Evolutionary conservation across 2,888 invertebrate species (phyloP).

Genomic region (Epiblema foenella): DNA sequence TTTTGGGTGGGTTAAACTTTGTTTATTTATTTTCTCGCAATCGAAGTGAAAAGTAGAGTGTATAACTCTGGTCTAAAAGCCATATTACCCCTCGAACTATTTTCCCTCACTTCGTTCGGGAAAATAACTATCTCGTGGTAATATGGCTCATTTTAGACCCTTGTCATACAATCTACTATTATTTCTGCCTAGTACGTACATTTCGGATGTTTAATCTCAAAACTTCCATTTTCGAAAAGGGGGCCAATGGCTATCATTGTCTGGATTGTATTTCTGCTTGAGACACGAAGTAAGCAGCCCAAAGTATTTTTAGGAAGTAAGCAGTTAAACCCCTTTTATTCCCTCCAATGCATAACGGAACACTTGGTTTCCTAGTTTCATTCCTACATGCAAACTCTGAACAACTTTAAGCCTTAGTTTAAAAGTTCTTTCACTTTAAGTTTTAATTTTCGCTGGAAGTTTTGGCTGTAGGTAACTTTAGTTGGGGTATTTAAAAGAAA

Average conservation of each 20-base stretch:
- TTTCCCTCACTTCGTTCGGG: too few relatives aligned
- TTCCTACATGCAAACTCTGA: conserved; percentile 13
- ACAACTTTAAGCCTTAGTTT: conserved; percentile 14
- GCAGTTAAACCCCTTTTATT: background rate
- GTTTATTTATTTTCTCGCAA: too few relatives aligned
- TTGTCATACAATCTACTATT: too few relatives aligned
- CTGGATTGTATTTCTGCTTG: background rate
- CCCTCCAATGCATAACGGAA: conserved; percentile 6
- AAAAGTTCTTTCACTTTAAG: conserved; percentile 23
- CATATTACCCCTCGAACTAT: too few relatives aligned
- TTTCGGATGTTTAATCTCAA: too few relatives aligned
- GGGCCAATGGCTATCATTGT: background rate
- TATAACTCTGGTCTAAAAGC: too few relatives aligned
- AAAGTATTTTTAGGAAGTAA: background rate
- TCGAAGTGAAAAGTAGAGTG: too few relatives aligned
- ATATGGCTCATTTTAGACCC: too few relatives aligned
- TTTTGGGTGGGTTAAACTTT: too few relatives aligned
- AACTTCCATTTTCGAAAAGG: background rate
- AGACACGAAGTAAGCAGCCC: background rate
- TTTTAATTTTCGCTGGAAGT: conserved; percentile 3
- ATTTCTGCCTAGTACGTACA: too few relatives aligned
- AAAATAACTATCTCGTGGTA: too few relatives aligned
- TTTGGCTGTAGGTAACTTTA: conserved; percentile 15
- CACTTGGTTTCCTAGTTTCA: conserved; percentile 2
- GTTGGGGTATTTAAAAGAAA: conserved; percentile 6